Conservation (phyloP, 2,888 invertebrate species). For the Eucera pruinosa region DNA sequence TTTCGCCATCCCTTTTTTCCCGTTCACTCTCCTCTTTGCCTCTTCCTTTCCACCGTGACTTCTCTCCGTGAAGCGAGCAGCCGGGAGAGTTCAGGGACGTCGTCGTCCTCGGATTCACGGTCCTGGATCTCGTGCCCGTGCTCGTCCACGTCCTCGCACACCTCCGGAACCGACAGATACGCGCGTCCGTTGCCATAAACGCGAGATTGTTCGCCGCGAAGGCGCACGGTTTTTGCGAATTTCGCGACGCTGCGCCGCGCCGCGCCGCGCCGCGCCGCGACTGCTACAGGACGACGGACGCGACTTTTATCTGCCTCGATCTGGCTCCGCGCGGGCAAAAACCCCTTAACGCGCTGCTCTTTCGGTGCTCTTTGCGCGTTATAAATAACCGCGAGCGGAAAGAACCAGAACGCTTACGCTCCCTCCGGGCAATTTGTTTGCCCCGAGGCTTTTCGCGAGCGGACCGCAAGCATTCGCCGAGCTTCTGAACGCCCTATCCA, state of each 20-base stretch:
- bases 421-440: slow-evolving; percentile 17
- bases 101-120: slow-evolving; percentile 14
- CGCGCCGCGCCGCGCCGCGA: too few species aligned
- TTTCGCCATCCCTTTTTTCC: slow-evolving; percentile 70
- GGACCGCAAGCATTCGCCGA: neutral
- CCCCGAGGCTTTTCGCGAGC: slow-evolving; percentile 22
- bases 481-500: slow-evolving; percentile 24
- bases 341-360: slow-evolving; percentile 52
- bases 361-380: slow-evolving; percentile 66
- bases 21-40: slow-evolving; percentile 41
- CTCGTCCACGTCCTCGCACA: slow-evolving; percentile 7
- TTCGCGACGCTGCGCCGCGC: slow-evolving; percentile 34
- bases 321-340: slow-evolving; percentile 39
- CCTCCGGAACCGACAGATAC: slow-evolving; percentile 19
- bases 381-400: slow-evolving; percentile 61
- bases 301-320: slow-evolving; percentile 43
- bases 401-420: slow-evolving; percentile 38
- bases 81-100: slow-evolving; percentile 46
- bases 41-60: slow-evolving; percentile 18
- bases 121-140: slow-evolving; percentile 26
- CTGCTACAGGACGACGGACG: slow-evolving; percentile 9
- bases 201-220: slow-evolving; percentile 55
- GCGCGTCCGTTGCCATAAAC: slow-evolving; percentile 38
- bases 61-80: neutral
- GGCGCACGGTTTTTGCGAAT: slow-evolving; percentile 59